phyloP scores from a whole-genome alignment of 2,113 vertebrate species.

The Oncorhynchus masou region DNA sequence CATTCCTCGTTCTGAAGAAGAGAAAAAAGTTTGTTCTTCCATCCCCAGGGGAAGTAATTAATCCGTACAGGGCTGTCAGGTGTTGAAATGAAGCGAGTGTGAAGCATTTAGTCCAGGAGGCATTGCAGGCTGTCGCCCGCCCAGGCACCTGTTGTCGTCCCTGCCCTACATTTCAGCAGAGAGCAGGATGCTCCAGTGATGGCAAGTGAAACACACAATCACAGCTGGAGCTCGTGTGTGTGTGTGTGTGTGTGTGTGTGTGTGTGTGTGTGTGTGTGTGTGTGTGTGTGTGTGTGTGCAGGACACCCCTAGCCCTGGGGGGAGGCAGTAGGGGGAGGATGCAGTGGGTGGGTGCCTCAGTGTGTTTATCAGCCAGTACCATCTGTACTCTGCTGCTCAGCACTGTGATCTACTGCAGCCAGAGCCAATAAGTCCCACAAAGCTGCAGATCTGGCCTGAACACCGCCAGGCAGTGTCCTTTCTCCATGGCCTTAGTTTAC shows the following conservation, averaged over 20 bases:
- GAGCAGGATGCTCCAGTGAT: constrained; percentile 69
- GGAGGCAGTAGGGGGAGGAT: constrained; percentile 51
- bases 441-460: constrained; percentile 41
- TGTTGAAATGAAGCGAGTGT: constrained; percentile 76
- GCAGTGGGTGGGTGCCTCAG: constrained; percentile 42
- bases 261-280: constrained; percentile 24
- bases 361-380: constrained; percentile 63
- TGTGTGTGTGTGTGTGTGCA: constrained; percentile 44
- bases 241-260: constrained; percentile 23
- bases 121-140: constrained; percentile 73
- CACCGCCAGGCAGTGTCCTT: constrained; percentile 48
- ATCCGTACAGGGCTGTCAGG: constrained; percentile 78
- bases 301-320: constrained; percentile 54
- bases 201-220: constrained; percentile 68
- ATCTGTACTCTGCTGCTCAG: constrained; percentile 66
- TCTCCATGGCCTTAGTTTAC: constrained; percentile 38
- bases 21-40: constrained; percentile 60
- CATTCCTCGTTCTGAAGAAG: constrained; percentile 40
- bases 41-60: constrained; percentile 77
- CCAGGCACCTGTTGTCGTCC: constrained; percentile 77
- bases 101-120: constrained; percentile 79
- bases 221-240: constrained; percentile 42
- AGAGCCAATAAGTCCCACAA: constrained; percentile 64
- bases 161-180: constrained; percentile 75
- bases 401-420: constrained; percentile 60